A percentile compares a stretch with the other conserved stretches of the same genome.
Conservation (phyloP, 2,888 invertebrate species). For the Caenorhabditis macrosperma region DNA sequence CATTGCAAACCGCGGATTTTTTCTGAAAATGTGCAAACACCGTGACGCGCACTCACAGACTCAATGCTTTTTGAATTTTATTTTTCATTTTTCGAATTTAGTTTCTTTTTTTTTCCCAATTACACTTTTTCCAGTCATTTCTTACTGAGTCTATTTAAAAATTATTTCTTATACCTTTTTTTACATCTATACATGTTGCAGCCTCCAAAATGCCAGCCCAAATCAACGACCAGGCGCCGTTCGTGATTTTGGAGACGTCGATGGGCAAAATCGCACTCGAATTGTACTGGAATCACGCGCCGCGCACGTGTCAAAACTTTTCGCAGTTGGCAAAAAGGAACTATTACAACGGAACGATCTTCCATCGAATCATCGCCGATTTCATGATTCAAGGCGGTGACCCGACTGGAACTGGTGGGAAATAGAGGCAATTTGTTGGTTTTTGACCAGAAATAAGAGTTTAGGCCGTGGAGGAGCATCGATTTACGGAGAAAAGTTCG, state of each 20-base stretch:
- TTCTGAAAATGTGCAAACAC: conserved; percentile 9
- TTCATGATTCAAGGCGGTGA: conserved; percentile 88
- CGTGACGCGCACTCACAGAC: conserved; percentile 9
- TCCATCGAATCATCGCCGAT: conserved; percentile 92
- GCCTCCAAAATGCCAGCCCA: conserved; percentile 47
- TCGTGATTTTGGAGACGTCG: conserved; percentile 64
- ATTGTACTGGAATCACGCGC: conserved; percentile 98
- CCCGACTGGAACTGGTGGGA: conserved; percentile 90
- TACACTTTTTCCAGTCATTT: no score
- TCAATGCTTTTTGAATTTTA: not conserved
- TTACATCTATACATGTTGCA: not conserved
- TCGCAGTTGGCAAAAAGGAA: conserved; percentile 87
- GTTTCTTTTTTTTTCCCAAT: not conserved
- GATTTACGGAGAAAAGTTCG: conserved; percentile 94
- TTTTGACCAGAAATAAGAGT: not conserved
- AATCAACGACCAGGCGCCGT: conserved; percentile 58
- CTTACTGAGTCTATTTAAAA: not conserved
- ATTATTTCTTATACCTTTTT: conserved; percentile 11
- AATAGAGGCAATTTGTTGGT: not conserved
- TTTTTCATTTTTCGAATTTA: conserved; percentile 11
- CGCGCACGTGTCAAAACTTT: conserved; percentile 97
- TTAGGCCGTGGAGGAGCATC: conserved; percentile 92
- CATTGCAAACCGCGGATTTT: no score
- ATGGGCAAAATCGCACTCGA: conserved; percentile 95
- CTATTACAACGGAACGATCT: conserved; percentile 95